These are phyloP conservation scores for Tauraco hartlaubi DNA, from an alignment of 2,797 vertebrate species.

Conservation along the genomic window DNA sequence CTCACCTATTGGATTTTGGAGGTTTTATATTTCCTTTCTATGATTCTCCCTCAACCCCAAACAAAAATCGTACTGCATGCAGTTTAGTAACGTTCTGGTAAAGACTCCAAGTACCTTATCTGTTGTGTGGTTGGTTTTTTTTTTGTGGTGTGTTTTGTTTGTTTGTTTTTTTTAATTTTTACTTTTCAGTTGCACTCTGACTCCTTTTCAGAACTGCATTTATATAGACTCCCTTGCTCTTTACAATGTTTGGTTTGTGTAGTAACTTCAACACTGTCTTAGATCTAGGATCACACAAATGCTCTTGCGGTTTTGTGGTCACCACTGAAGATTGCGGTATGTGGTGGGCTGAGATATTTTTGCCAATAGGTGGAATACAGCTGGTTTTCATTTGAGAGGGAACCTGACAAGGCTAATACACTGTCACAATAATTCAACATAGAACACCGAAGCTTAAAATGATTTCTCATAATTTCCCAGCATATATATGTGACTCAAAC, in stretches of 20 bases:
- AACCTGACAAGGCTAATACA: conserved; percentile 73
- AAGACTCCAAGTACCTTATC: conserved; percentile 50
- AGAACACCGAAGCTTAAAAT: conserved; percentile 39
- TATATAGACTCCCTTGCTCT: conserved; percentile 78
- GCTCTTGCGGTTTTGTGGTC: conserved; percentile 85
- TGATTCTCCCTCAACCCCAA: conserved; percentile 31
- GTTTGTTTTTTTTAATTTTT: not conserved
- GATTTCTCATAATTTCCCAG: conserved; percentile 35
- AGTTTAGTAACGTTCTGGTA: conserved; percentile 35
- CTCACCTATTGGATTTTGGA: conserved; percentile 40
- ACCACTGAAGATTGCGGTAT: conserved; percentile 80
- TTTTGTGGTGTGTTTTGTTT: not conserved
- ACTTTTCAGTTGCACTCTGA: conserved; percentile 61
- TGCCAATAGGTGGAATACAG: conserved; percentile 83
- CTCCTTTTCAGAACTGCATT: conserved; percentile 77
- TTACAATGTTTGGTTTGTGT: conserved; percentile 89
- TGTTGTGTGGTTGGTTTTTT: not conserved
- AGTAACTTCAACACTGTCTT: conserved; percentile 86
- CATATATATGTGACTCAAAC: not conserved
- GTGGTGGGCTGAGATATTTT: conserved; percentile 81
- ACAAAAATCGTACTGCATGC: not conserved
- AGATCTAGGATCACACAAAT: conserved; percentile 85
- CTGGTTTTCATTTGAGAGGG: conserved; percentile 83
- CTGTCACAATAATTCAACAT: conserved; percentile 71
- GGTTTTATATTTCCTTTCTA: conserved; percentile 53